Evolutionary conservation across 2,797 vertebrate species (phyloP).

Genomic region (Mico argentatus): DNA sequence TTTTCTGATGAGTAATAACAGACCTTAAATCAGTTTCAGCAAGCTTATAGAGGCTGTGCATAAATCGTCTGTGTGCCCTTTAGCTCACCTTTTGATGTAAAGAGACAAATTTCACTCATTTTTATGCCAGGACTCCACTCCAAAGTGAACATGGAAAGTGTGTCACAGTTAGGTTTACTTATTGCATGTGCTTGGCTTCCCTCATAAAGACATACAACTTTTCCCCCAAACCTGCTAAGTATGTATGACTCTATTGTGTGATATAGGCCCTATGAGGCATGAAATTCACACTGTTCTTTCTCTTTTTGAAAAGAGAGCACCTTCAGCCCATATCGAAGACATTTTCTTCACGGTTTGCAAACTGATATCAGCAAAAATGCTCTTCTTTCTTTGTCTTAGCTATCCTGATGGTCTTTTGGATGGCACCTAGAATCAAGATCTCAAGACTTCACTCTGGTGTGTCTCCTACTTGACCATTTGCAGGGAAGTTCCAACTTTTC

Average conservation of each 20-base stretch:
- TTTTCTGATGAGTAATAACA: not conserved
- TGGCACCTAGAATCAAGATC: not conserved
- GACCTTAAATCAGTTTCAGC: too few species aligned
- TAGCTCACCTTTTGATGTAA: not conserved
- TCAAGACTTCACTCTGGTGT: not conserved
- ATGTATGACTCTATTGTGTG: not conserved
- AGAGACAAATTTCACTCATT: not conserved
- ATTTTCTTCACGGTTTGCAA: not conserved
- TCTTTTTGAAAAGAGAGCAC: not conserved
- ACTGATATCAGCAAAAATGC: accelerated
- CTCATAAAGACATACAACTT: not conserved
- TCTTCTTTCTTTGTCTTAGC: not conserved
- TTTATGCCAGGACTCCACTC: not conserved
- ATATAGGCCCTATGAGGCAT: not conserved
- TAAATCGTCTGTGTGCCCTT: not conserved
- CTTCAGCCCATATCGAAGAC: not conserved
- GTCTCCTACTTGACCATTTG: not conserved
- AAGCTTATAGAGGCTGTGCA: not conserved
- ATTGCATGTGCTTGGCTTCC: not conserved
- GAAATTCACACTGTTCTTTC: not conserved
- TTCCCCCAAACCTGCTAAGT: not conserved
- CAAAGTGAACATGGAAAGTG: not conserved
- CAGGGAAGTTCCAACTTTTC: not conserved
- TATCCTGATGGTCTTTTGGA: not conserved
- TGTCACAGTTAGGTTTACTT: not conserved